Base-by-base conservation (phyloP, 2,797 vertebrate genomes). In the Alfaro cultratus region DNA sequence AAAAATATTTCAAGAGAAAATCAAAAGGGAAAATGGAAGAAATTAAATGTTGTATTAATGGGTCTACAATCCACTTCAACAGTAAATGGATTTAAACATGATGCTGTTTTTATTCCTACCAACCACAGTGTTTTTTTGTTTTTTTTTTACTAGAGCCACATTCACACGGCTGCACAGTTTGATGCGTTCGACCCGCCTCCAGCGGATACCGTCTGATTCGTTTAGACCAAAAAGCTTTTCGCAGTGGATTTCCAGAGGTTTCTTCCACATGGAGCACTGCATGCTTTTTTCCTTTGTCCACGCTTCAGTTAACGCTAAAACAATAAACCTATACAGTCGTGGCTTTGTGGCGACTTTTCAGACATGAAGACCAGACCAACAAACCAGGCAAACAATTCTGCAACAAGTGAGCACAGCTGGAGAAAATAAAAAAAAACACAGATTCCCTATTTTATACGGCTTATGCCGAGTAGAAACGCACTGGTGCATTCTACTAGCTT, bases 261-360 rank as follows among this genome's bases (percentile, higher is more conserved):
- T 74, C 53, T 43, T 78, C 41, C 68, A 57, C 16, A 18, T 79
- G 6, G 13, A 68, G 60, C 47, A 46, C 55, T 4, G 2, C 74
- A 80, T 76, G 79, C 46, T 51, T 80, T 77, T 60, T 74, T 75
- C 73, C 41, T 70, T 47, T 36, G 47, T 43, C 45, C 29, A 34
- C 60, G 70, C 46, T 51, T 78, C 46, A 71, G 34, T 77, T 81
- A 53, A 84, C 84, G 74, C 76, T 16, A 78, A 83, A 87, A 83
- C 73, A 75, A 31, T 76, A 80, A 80, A 72, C 26, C 64, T 53
- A 81, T 85, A 78, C 77, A 70, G 60, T 34, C 53, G 71, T 26
- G 80, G 46, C 57, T 84, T 75, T 83, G 76, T 83, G 82, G 76
- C 43, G 21, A 70, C 47, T 45, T 49, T 72, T 76, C 47, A 84